These are phyloP conservation scores for Ceryle rudis DNA, from an alignment of 2,797 vertebrate species.

Conservation along the genomic window DNA sequence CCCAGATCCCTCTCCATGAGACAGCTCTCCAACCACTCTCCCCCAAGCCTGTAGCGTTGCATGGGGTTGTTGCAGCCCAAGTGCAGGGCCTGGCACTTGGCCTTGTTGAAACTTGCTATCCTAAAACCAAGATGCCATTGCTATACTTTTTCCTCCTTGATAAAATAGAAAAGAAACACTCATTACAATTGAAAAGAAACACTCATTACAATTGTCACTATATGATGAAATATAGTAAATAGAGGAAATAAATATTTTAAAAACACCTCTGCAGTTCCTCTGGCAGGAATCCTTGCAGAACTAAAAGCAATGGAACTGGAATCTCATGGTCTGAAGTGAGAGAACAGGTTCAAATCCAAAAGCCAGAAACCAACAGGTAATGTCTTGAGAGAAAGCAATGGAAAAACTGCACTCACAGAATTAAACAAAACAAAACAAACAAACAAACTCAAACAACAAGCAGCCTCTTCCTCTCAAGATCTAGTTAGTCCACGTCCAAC, in stretches of 20 bases:
- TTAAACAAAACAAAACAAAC: rapidly evolving
- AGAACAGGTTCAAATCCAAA: not conserved
- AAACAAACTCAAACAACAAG: not conserved
- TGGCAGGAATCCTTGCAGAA: not conserved
- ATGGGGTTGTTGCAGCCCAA: no score
- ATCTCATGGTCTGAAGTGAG: not conserved
- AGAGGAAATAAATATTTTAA: not conserved
- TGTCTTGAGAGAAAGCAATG: not conserved
- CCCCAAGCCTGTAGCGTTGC: no score
- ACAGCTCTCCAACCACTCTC: no score
- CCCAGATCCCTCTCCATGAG: no score
- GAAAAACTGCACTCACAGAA: not conserved
- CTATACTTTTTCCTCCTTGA: not conserved
- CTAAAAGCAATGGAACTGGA: not conserved
- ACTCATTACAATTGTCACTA: rapidly evolving
- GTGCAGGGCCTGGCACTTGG: no score
- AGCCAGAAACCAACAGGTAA: not conserved
- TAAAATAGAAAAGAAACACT: not conserved
- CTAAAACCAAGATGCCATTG: not conserved
- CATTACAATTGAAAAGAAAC: not conserved
- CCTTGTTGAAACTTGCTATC: not conserved
- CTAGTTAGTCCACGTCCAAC: not conserved
- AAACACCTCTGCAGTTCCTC: not conserved
- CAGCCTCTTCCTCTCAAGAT: not conserved
- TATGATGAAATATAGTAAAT: no score